phyloP scores from a whole-genome alignment of 2,888 invertebrate genomes.

The Macrosoma leucophasiata region DNA sequence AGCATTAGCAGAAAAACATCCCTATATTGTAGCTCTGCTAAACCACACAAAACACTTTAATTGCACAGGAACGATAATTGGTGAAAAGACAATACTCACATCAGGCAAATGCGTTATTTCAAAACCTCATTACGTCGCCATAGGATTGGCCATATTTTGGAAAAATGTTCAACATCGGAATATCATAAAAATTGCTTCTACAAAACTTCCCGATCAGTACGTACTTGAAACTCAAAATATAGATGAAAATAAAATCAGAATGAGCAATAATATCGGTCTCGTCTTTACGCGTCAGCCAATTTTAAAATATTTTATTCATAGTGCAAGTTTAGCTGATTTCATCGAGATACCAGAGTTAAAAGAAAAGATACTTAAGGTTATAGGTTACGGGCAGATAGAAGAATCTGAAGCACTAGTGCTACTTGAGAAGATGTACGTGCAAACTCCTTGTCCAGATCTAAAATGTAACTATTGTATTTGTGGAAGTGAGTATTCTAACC shows the following conservation, averaged over 20 bases:
- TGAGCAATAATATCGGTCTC: conserved; percentile 52
- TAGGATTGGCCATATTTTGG: conserved; percentile 37
- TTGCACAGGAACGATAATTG: conserved; percentile 49
- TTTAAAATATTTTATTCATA: conserved; percentile 33
- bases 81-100: conserved; percentile 42
- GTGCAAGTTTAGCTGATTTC: conserved; percentile 37
- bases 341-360: conserved; percentile 39
- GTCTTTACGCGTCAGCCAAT: conserved; percentile 35
- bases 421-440: conserved; percentile 41
- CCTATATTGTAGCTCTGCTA: conserved; percentile 47
- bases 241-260: conserved; percentile 34
- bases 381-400: conserved; percentile 42
- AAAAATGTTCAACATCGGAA: conserved; percentile 28
- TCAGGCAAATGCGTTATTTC: conserved; percentile 42
- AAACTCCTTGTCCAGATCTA: conserved; percentile 45
- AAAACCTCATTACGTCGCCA: conserved; percentile 36
- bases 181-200: conserved; percentile 34
- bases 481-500: conserved; percentile 37
- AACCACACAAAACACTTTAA: conserved; percentile 34
- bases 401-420: conserved; percentile 30
- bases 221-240: conserved; percentile 30
- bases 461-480: conserved; percentile 58
- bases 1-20: conserved; percentile 44
- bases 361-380: conserved; percentile 31
- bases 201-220: conserved; percentile 40